Base-by-base conservation (phyloP, 2,888 invertebrate species). In the Eupeodes luniger region DNA sequence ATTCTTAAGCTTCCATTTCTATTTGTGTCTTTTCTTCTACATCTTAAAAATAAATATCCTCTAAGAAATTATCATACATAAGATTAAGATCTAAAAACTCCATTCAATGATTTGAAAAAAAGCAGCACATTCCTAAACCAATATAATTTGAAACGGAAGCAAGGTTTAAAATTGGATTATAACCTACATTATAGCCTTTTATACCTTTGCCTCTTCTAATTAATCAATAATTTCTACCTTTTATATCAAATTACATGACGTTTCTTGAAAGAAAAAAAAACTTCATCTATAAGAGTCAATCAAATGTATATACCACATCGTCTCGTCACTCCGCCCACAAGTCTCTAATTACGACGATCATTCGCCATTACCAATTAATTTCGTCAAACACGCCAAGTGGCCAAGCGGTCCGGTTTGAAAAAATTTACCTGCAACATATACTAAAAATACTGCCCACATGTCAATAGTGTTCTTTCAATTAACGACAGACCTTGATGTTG, bases 321-420 rank as follows among this genome's bases (percentile, higher is more conserved):
- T 61, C 83, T 7, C 27, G 27, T 27, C 27, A 86, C 83, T 10
- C 80, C 80, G 81, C 81, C 81, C 75, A 85, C 78, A 51, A 79
- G 81, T 14, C 19, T 69, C 70, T 81, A 88, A 88, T 88, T 85
- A 85, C 88, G 49, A 47, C 81, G 67, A 85, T 85, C 85, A 85
- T 78, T 88, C 85, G 85, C 78, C 77, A 81, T 85, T 85, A 78
- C 81, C 81, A 84, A 85, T 88, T 88, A 88, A 85, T 88, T 75
- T 78, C 78, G 78, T 69, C 77, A 64, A 77, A 77, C 87, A 81
- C 67, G 87, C 80, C 67, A 74, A 69, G 64, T 67, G 78, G 57
- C 53, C 82, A 27, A 40, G 9, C 40, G 40, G 40, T 40, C 40
- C 40, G 40, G 40, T 40, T 19, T 10, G 11, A 27, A 27, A 11